phyloP scores from a whole-genome alignment of 2,113 vertebrate genomes.

The Pantherophis guttatus region DNA sequence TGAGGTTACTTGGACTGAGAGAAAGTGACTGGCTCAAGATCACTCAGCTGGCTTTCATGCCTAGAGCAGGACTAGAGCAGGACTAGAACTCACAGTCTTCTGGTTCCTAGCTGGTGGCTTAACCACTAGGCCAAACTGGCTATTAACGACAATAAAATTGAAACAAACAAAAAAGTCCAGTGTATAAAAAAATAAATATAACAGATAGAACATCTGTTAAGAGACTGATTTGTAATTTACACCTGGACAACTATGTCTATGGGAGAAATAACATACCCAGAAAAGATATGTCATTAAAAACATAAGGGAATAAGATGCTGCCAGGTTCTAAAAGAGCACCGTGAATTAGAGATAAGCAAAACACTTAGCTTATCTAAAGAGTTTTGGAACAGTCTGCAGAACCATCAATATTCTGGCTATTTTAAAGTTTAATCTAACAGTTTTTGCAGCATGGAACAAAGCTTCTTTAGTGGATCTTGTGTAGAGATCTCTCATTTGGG shows the following conservation, averaged over 20 bases:
- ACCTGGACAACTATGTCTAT: not conserved
- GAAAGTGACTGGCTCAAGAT: no score
- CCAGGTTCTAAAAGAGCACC: not conserved
- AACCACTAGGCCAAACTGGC: no score
- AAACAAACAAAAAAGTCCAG: not conserved
- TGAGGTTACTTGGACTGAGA: no score
- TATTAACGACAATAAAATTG: not conserved
- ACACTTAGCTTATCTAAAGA: not conserved
- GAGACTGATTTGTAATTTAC: not conserved
- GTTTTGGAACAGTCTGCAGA: not conserved
- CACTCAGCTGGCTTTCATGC: no score
- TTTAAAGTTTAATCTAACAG: not conserved
- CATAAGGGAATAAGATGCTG: not conserved
- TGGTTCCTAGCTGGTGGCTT: no score
- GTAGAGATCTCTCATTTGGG: not conserved
- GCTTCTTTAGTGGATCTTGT: not conserved
- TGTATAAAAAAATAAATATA: not conserved
- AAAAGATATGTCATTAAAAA: not conserved
- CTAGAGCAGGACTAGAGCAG: no score
- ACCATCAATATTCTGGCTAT: not conserved
- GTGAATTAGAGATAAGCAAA: not conserved
- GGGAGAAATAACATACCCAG: not conserved
- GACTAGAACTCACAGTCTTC: no score
- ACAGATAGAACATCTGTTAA: not conserved
- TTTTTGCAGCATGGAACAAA: not conserved